These are phyloP conservation scores for Araneus ventricosus DNA, from an alignment of 1,140 invertebrate genomes.

Conservation along the genomic window DNA sequence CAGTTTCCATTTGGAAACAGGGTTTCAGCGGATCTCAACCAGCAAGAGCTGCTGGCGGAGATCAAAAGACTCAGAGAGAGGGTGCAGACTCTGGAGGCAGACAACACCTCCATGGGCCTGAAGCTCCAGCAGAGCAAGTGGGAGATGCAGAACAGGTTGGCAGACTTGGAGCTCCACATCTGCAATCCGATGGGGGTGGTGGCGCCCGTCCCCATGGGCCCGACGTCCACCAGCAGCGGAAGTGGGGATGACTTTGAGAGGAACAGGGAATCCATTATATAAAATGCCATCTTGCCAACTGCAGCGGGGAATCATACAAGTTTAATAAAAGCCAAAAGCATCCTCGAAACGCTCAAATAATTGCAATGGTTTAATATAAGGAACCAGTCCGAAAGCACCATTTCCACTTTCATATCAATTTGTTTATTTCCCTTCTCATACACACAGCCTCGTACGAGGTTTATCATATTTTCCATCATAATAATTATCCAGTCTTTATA, in stretches of 20 bases:
- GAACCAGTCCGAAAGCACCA: no score
- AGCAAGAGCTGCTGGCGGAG: constrained; percentile 92
- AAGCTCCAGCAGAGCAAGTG: constrained; percentile 97
- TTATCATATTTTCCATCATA: no score
- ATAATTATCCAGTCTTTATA: no score
- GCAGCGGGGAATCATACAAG: neutral
- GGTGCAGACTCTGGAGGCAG: constrained; percentile 92
- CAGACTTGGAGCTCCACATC: constrained; percentile 98
- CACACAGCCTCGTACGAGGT: no score
- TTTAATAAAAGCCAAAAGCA: neutral
- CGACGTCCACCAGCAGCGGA: constrained; percentile 17
- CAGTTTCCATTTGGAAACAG: constrained; percentile 44
- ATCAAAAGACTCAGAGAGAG: constrained; percentile 94
- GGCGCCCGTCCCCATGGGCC: constrained; percentile 26
- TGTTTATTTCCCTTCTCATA: no score
- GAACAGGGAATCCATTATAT: constrained; percentile 81
- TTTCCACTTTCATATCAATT: no score
- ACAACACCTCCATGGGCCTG: constrained; percentile 94
- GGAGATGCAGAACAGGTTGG: constrained; percentile 95
- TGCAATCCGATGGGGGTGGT: constrained; percentile 52
- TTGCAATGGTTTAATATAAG: neutral
- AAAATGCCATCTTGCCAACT: constrained; percentile 65
- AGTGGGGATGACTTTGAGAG: constrained; percentile 79
- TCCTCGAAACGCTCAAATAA: constrained; percentile 11
- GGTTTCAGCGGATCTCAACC: constrained; percentile 77